Percentiles rank a stretch among this genome's conserved stretches.
Evolutionary conservation across 2,113 vertebrate genomes (phyloP).

Genomic region (Gymnorhina tibicen): DNA sequence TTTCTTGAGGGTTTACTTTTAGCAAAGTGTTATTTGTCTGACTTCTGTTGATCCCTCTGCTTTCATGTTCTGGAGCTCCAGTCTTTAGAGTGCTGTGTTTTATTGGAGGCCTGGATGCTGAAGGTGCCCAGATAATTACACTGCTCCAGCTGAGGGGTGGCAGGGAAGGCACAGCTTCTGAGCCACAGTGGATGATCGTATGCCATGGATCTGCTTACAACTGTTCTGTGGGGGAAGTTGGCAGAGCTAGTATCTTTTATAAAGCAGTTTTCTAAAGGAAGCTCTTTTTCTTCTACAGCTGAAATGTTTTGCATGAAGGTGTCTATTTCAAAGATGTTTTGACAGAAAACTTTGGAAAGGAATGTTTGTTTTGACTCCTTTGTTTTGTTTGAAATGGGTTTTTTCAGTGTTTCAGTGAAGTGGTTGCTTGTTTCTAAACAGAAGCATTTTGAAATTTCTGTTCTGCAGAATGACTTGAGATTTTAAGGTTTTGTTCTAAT

Average conservation of each 20-base stretch:
- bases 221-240: not conserved
- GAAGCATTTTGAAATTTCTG: not conserved
- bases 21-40: not conserved
- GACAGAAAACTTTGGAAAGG: not conserved
- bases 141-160: not conserved
- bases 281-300: not conserved
- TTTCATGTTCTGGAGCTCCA: not conserved
- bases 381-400: not conserved
- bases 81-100: not conserved
- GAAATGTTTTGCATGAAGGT: not conserved
- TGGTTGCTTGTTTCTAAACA: not conserved
- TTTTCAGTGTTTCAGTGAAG: not conserved
- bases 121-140: not conserved
- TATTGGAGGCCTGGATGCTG: not conserved
- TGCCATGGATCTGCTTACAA: not conserved
- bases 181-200: fast-evolving
- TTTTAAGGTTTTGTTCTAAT: not conserved
- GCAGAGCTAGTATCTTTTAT: not conserved
- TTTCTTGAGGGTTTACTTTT: not conserved
- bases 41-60: not conserved
- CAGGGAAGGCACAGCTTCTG: not conserved
- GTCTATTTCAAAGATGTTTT: not conserved
- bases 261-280: not conserved
- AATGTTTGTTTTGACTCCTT: not conserved
- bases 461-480: not conserved